Evolutionary conservation across 2,797 vertebrate genomes (phyloP), one percentile per base, ranked within the genome.

Genomic region (Macrochelys suwanniensis): DNA sequence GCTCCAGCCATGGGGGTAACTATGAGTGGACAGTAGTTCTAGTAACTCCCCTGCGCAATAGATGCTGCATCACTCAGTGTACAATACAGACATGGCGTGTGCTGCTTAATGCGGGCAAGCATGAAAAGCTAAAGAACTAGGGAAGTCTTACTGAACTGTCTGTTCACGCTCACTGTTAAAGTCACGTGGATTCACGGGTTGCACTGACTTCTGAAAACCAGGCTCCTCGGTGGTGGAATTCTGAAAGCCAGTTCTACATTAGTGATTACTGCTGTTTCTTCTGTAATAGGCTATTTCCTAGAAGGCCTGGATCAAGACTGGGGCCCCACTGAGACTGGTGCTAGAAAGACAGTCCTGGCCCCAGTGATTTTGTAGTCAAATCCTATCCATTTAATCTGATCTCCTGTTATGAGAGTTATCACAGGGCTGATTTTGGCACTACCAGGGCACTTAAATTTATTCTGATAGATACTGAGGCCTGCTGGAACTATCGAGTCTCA

Each of bases 1-100:
- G 98, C 99, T 91, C 98, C 99, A 89, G 99, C 99, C 37, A 98
- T 98, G 98, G 99, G 99, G 96, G 99, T 99, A 98, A 99, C 82
- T 94, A 91, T 80, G 53, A 77, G 19, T 11, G 31, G 23, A 49
- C 82, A 25, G 2, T 6, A 37, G 8, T 77, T 65, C 59, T 82
- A 12, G 11, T 45, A 49, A 45, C 56, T 31, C 11, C 10, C 42
- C 26, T 31, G 26, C 3, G 6, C 28, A 82, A 17, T 11, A 28
- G 17, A 59, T 19, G 4, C 16, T 57, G 56, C 54, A 21, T 42
- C 54, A 23, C 68, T 42, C 74, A 8, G 45, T 31, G 47, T 5
- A 26, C 13, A 33, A 21, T 17, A 45, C 42, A 47, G 37, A 59
- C 26, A 21, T 25, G 42, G 13, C 53, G 53, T 87, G 42, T 82